A percentile compares a stretch with the other conserved stretches of the same genome.
Conservation (phyloP, 2,113 vertebrate species). For the Seriola dumerili region DNA sequence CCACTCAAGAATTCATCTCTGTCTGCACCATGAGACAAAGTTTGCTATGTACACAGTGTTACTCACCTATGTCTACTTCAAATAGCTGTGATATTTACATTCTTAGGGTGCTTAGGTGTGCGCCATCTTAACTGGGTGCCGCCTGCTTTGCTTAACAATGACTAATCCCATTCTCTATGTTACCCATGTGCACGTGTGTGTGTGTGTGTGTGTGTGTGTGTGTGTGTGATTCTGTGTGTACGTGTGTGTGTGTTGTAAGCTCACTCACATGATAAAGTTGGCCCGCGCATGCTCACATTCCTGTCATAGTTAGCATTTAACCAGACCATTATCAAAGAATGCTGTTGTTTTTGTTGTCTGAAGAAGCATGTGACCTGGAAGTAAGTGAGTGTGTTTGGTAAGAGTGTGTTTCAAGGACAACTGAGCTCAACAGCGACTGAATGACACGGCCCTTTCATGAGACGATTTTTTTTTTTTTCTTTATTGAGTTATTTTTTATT, state of each 20-base stretch:
- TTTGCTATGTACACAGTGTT: constrained; percentile 28
- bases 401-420: constrained; percentile 39
- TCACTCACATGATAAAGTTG: constrained; percentile 72
- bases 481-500: neutral
- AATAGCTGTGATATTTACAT: constrained; percentile 74
- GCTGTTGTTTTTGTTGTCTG: constrained; percentile 59
- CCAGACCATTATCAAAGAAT: constrained; percentile 68
- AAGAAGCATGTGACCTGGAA: constrained; percentile 70
- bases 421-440: constrained; percentile 10
- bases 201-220: neutral
- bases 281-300: constrained; percentile 68
- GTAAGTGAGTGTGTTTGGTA: constrained; percentile 33
- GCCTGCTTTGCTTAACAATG: constrained; percentile 61
- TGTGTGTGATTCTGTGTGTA: neutral
- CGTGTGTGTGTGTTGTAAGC: constrained; percentile 56
- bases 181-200: constrained; percentile 1
- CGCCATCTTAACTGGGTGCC: constrained; percentile 41
- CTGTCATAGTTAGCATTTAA: constrained; percentile 73
- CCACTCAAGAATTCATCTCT: neutral
- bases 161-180: constrained; percentile 56
- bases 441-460: neutral
- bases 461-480: neutral
- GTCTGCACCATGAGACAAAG: neutral
- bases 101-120: constrained; percentile 56
- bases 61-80: constrained; percentile 57